Conservation (phyloP, 1,140 invertebrate genomes). For the Aphidius ervi region DNA sequence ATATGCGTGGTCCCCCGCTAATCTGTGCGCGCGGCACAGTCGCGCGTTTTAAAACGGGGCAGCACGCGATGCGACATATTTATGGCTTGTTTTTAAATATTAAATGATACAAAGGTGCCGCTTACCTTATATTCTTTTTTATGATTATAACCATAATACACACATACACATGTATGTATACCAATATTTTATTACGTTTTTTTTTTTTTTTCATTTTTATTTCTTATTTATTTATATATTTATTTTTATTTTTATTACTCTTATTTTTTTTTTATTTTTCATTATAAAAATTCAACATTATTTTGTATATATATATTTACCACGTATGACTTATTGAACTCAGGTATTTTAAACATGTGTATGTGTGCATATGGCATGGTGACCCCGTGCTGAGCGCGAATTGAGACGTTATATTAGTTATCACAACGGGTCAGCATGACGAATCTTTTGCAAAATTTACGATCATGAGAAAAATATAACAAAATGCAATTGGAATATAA, state of each 20-base stretch:
- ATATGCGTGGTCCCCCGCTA: constrained; percentile 22
- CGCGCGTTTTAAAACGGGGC: constrained; percentile 40
- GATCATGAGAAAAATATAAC: constrained; percentile 19
- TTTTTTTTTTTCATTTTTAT: neutral
- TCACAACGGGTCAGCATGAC: constrained; percentile 28
- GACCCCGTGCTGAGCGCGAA: neutral
- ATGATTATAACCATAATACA: neutral
- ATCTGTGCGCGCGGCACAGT: constrained; percentile 25
- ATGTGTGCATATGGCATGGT: constrained; percentile 1
- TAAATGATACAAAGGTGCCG: constrained; percentile 49
- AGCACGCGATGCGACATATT: constrained; percentile 49
- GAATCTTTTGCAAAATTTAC: constrained; percentile 38
- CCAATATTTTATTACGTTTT: neutral
- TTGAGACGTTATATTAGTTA: constrained; percentile 28
- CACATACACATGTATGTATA: neutral
- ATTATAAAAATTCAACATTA: too few relatives aligned
- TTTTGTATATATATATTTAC: neutral
- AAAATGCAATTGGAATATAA: neutral
- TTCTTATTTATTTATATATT: neutral
- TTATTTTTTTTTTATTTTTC: too few relatives aligned
- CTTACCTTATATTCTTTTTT: constrained; percentile 9
- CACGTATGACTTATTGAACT: neutral
- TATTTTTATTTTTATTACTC: neutral
- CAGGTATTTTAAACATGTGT: neutral
- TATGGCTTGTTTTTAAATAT: constrained; percentile 56